Evolutionary conservation across 2,888 invertebrate genomes (phyloP).

Genomic region (Meliscaeva auricollis): DNA sequence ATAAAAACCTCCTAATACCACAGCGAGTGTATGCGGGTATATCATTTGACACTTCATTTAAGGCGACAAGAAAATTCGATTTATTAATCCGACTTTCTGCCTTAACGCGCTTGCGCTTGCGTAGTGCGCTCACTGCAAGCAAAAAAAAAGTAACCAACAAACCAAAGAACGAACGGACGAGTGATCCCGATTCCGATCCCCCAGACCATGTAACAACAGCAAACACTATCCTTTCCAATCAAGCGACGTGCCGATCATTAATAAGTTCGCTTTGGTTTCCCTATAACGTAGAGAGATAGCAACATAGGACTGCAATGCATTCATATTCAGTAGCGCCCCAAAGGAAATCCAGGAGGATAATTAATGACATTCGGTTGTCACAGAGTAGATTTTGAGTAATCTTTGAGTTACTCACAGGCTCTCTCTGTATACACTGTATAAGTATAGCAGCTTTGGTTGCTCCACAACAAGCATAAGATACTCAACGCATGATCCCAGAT

Average conservation of each 20-base stretch:
- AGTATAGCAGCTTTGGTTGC: not conserved
- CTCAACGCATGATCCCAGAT: constrained; percentile 74
- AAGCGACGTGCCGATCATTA: constrained; percentile 76
- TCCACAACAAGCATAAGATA: constrained; percentile 47
- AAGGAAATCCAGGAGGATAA: constrained; percentile 73
- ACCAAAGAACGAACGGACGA: not conserved
- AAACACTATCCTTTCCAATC: constrained; percentile 70
- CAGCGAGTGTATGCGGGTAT: constrained; percentile 49
- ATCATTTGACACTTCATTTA: constrained; percentile 84
- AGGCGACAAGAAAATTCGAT: constrained; percentile 77
- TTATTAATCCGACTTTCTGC: constrained; percentile 69
- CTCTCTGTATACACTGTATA: not conserved
- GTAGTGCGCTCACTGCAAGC: constrained; percentile 2
- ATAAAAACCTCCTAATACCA: constrained; percentile 34
- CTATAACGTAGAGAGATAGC: not conserved
- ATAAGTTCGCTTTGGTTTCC: constrained; percentile 62
- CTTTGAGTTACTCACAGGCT: constrained; percentile 55
- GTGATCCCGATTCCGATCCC: constrained; percentile 38
- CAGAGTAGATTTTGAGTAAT: constrained; percentile 72
- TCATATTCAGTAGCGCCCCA: constrained; percentile 76
- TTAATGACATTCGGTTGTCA: constrained; percentile 76
- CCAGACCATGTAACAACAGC: constrained; percentile 1
- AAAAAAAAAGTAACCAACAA: not conserved
- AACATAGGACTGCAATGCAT: constrained; percentile 42
- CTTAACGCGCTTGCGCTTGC: constrained; percentile 24